A percentile compares a stretch with the other conserved stretches of the same genome.
Evolutionary conservation across 2,113 vertebrate species (phyloP).

Genomic region (Calyptommatus sinebrachiatus): DNA sequence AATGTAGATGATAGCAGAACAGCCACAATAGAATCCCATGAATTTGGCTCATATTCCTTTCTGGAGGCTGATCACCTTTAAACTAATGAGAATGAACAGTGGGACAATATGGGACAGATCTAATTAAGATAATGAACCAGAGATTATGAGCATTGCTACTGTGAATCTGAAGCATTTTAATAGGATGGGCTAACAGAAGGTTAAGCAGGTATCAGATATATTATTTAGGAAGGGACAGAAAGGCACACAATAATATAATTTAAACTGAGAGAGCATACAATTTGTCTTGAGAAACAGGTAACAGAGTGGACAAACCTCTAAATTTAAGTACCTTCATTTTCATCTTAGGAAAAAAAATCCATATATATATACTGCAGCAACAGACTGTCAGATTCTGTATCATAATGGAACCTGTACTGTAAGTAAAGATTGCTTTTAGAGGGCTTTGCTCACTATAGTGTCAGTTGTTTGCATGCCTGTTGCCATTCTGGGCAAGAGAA

Average conservation of each 20-base stretch:
- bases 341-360: conserved; percentile 25
- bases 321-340: conserved; percentile 45
- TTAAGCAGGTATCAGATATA: conserved; percentile 58
- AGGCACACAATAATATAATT: conserved; percentile 47
- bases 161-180: conserved; percentile 75
- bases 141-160: conserved; percentile 73
- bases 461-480: too few relatives aligned
- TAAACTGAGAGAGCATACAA: neutral
- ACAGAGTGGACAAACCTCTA: conserved; percentile 36
- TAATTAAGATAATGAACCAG: conserved; percentile 84
- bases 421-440: too few relatives aligned
- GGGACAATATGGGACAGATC: conserved; percentile 78
- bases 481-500: too few relatives aligned
- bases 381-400: too few relatives aligned
- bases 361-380: neutral
- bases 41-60: conserved; percentile 69
- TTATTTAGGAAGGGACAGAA: conserved; percentile 2
- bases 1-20: conserved; percentile 69
- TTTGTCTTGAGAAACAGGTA: conserved; percentile 30
- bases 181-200: conserved; percentile 63
- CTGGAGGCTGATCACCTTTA: conserved; percentile 74
- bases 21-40: conserved; percentile 69
- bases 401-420: too few relatives aligned
- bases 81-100: conserved; percentile 77
- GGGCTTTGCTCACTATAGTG: too few relatives aligned